Base-by-base conservation (phyloP, 2,797 vertebrate species). In the Liasis olivaceus region DNA sequence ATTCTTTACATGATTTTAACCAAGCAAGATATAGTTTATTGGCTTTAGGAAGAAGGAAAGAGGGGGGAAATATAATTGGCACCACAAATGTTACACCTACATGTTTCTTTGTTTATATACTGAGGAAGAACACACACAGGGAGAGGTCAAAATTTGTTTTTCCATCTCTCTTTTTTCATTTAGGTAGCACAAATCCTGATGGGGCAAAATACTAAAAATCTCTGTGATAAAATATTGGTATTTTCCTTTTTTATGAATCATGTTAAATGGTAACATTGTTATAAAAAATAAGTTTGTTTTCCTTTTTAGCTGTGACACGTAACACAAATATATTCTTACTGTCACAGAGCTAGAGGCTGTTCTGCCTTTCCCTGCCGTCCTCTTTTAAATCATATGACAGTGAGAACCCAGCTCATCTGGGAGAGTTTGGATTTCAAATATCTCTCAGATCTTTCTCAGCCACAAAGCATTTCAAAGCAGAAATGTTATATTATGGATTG, bases 21-120 rank as follows among this genome's bases (percentile, higher is more conserved):
- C 86, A 62, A 85, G 90, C 24, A 91, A 95, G 95, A 94, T 93
- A 91, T 84, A 77, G 94, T 95, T 96, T 87, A 96, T 95, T 95
- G 93, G 91, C 69, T 66, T 11, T 90, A 92, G 28, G 2, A 92
- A n/a, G 13, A 8, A 84, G 47, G 36, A n/a, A 88, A 62, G 6
- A 47, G 1, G 4, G 17, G 6, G 6, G 22, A 0, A 59, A 93
- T 92, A 31, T 20, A 64, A 90, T 24, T 63, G 92, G 81, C 94
- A 92, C 89, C 94, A 64, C 94, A 96, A 93, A 91, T 96, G 93
- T 93, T 94, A 63, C 90, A 92, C 92, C 91, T 56, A 92, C 91
- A 59, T 92, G 90, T 88, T 54, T 94, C 89, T 85, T 87, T 92
- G 81, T 87, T 93, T 94, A 36, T 20, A n/a, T 26, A 92, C 84